phyloP scores from a whole-genome alignment of 2,888 invertebrate genomes.

The Melanophora roralis region DNA sequence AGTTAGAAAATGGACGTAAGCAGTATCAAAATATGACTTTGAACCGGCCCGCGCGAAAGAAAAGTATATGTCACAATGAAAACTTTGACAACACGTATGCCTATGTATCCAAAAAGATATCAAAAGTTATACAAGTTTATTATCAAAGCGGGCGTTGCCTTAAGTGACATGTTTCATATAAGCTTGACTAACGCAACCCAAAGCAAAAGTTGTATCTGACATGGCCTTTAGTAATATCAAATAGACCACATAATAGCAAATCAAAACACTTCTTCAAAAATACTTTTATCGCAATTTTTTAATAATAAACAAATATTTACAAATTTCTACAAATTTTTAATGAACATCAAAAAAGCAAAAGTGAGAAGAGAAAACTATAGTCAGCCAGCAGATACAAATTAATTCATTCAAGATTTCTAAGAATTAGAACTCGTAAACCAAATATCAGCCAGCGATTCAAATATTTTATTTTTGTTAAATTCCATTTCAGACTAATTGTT shows the following conservation, averaged over 20 bases:
- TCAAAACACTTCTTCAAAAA: slow-evolving; percentile 18
- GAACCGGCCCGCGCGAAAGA: no score
- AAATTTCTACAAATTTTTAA: slow-evolving; percentile 33
- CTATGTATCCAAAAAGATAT: no score
- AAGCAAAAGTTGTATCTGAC: no score
- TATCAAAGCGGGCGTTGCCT: no score
- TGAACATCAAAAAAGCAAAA: slow-evolving; percentile 16
- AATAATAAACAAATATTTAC: slow-evolving; percentile 46
- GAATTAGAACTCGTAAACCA: slow-evolving; percentile 40
- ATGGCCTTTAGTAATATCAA: no score
- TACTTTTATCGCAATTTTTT: slow-evolving; percentile 29
- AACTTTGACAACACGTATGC: no score
- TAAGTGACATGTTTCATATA: no score
- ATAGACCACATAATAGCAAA: neutral
- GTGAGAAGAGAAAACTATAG: neutral
- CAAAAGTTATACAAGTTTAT: no score
- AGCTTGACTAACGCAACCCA: no score
- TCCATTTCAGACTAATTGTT: slow-evolving; percentile 68
- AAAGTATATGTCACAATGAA: no score
- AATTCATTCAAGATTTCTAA: slow-evolving; percentile 42
- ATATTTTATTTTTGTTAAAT: slow-evolving; percentile 20
- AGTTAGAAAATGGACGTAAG: no score
- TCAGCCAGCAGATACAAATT: neutral
- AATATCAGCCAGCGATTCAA: slow-evolving; percentile 29
- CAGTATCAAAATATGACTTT: no score